These are phyloP conservation scores for Pimephales promelas DNA, from an alignment of 2,113 vertebrate species.

Conservation along the genomic window DNA sequence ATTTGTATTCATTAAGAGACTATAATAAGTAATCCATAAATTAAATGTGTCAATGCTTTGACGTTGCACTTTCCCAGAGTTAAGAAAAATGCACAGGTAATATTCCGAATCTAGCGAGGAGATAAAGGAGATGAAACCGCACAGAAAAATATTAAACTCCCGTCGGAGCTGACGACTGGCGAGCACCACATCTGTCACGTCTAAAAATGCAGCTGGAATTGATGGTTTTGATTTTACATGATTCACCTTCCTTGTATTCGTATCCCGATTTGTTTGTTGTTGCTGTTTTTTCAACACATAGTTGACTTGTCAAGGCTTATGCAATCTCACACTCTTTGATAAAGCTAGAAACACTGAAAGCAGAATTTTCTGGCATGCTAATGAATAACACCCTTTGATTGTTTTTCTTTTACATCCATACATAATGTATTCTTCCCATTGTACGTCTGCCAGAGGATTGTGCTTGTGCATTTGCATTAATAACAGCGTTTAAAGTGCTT, in stretches of 20 bases:
- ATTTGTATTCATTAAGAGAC: too few species aligned
- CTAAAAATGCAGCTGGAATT: neutral
- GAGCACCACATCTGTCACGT: neutral
- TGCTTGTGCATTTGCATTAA: conserved; percentile 4
- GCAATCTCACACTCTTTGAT: neutral
- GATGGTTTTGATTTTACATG: neutral
- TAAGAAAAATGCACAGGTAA: neutral
- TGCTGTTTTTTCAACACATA: neutral
- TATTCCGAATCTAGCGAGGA: neutral
- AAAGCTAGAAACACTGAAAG: neutral
- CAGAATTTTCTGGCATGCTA: neutral
- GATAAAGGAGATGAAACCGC: neutral
- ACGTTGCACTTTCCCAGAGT: neutral
- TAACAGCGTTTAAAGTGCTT: conserved; percentile 15
- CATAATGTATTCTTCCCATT: neutral
- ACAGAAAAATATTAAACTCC: neutral
- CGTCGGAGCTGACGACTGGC: neutral
- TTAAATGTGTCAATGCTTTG: neutral
- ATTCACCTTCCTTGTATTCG: neutral
- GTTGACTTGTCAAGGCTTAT: neutral
- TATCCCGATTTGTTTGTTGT: neutral
- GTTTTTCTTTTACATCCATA: neutral
- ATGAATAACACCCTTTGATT: neutral
- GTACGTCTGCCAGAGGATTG: neutral
- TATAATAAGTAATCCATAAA: too few species aligned